These are phyloP conservation scores for Tribolium madens DNA, from an alignment of 1,140 invertebrate genomes.

Conservation along the genomic window DNA sequence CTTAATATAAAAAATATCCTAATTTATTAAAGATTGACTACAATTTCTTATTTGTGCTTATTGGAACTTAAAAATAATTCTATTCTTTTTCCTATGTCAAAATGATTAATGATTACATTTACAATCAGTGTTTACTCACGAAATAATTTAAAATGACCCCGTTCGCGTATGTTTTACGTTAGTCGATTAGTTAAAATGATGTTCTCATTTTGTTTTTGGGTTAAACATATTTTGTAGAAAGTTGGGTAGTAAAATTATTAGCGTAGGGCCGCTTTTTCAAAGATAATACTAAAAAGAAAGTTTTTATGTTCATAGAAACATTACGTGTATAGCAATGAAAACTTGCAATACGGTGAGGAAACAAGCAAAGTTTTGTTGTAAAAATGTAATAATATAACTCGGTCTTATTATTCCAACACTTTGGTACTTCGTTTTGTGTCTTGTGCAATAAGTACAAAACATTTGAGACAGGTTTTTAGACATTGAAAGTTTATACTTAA, in stretches of 20 bases:
- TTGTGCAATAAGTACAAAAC: constrained; percentile 1
- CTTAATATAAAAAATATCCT: too few relatives aligned
- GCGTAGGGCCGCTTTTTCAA: not conserved
- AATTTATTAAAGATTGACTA: too few relatives aligned
- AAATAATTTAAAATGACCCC: constrained; percentile 26
- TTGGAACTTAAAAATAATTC: constrained; percentile 20
- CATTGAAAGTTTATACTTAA: constrained; percentile 12
- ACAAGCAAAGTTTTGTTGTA: constrained; percentile 34
- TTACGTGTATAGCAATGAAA: constrained; percentile 31
- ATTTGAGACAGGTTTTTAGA: constrained; percentile 4
- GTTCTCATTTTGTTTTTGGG: not conserved
- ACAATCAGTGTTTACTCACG: constrained; percentile 27
- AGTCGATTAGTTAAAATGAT: constrained; percentile 5
- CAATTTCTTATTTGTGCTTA: too few relatives aligned
- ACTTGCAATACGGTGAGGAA: constrained; percentile 33
- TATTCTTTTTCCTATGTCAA: not conserved
- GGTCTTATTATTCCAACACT: constrained; percentile 16
- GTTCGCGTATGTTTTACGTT: not conserved
- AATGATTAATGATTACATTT: constrained; percentile 24
- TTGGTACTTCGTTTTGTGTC: constrained; percentile 1
- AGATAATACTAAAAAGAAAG: constrained; percentile 25
- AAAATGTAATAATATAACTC: constrained; percentile 35
- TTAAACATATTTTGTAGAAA: constrained; percentile 7
- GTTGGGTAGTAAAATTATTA: constrained; percentile 6
- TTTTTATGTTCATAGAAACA: constrained; percentile 21